Base-by-base conservation (phyloP, 2,797 vertebrate species). In the Amphiprion clarkii region DNA sequence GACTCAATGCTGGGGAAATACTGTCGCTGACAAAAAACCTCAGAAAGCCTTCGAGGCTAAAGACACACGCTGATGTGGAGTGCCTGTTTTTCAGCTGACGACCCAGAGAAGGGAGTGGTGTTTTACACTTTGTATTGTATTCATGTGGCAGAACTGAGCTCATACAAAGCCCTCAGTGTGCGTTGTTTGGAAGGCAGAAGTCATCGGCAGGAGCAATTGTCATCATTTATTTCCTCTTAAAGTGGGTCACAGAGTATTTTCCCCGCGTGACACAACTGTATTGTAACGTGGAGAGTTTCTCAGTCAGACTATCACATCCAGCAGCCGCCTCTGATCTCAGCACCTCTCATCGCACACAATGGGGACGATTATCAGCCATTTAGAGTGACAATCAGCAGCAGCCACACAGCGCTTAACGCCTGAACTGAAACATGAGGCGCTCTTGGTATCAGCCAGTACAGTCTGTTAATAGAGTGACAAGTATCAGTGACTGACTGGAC, bases 381-480 rank as follows among this genome's bases (percentile, higher is more conserved):
- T 72, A 53, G 61, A 80, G 85, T 79, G 44, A 89, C 79, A 90
- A 85, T 63, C 10, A 70, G 67, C 42, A 5, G 64, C 23, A 4
- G 44, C 76, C 79, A 76, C 76, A 53, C 1, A 17, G 70, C 29
- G 9, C 36, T 16, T 66, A 62, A 40, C 36, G 49, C 25, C 14
- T 72, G 27, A 64, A 16, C 44, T 16, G 44, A 77, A 39, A 59
- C 48, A 39, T 0, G 6, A 72, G 16, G 23, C 0, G 29, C 21
- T 33, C 25, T 4, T 13, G 0, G 42, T 11, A 13, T 48, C 73
- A 59, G 53, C 25, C 46, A 0, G 1, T 39, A 56, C 0, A 76
- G 78, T 80, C 59, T 80, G 86, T 60, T 81, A 84, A 86, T 49
- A 6, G 64, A 64, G 81, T 70, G 69, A 67, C 44, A 88, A 77